phyloP scores from a whole-genome alignment of 1,140 invertebrate genomes.

The Euwallacea similis region DNA sequence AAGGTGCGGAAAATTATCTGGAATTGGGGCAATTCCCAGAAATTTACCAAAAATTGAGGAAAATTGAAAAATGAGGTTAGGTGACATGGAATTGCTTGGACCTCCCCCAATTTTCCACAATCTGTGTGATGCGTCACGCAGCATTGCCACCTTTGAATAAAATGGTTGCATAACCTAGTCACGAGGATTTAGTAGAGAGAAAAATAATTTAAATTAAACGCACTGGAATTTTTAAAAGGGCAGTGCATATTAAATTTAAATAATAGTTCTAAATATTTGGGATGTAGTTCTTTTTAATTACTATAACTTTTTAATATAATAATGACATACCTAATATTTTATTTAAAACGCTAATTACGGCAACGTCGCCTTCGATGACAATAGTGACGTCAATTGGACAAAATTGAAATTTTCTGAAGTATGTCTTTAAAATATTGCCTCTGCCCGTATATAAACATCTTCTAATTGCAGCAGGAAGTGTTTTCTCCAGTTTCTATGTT shows the following conservation, averaged over 20 bases:
- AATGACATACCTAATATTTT: background rate
- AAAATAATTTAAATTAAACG: no score
- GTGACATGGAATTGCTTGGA: background rate
- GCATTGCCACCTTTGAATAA: background rate
- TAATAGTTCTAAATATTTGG: background rate
- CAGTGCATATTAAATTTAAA: background rate
- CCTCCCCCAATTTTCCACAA: background rate
- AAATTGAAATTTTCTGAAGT: background rate
- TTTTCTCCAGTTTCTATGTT: background rate
- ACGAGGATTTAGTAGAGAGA: background rate
- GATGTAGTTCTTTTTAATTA: background rate
- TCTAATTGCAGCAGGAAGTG: background rate
- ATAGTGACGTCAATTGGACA: background rate
- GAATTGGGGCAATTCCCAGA: background rate
- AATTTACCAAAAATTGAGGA: background rate
- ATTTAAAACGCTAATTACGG: background rate
- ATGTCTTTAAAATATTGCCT: background rate
- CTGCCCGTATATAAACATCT: background rate
- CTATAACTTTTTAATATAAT: background rate
- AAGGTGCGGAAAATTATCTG: background rate
- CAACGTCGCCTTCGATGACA: background rate
- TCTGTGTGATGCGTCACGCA: background rate
- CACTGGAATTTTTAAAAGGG: no score
- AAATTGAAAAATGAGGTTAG: background rate
- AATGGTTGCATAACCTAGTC: constrained; percentile 8